Evolutionary conservation across 2,888 invertebrate species (phyloP), one percentile per base, ranked within the genome.

Genomic region (Lepidonotus clava): DNA sequence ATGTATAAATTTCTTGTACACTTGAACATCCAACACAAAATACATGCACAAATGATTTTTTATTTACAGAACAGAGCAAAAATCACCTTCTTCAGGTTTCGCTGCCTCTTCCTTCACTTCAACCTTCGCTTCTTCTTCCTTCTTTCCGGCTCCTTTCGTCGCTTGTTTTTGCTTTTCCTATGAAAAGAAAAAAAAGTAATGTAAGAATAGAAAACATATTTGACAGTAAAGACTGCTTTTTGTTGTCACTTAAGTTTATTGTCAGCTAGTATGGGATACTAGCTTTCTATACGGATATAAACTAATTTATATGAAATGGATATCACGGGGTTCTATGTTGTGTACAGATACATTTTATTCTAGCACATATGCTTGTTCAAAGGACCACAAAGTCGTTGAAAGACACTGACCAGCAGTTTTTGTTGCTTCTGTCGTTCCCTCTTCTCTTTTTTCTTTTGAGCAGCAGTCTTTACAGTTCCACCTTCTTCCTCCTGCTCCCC

Each of bases 341-440:
- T n/a, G n/a, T n/a, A n/a, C 28, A 24, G 8, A 66, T 66, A 66
- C 24, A 66, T 21, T n/a, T 8, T 18, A 51, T 14, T 18, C 53
- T 18, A 51, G 14, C 14, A 18, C 14, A 14, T 18, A 51, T 51
- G 53, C 21, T 21, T 18, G 21, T 21, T 51, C 21, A 51, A 51
- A 51, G 53, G 14, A 51, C 21, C 53, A 51, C n/a, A n/a, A n/a
- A n/a, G n/a, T n/a, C n/a, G n/a, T n/a, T n/a, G n/a, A n/a, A n/a
- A n/a, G 18, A 51, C 11, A 18, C 87, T 87, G 86, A 92, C 92
- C 90, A 89, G 88, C 76, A 88, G 85, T 86, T 98, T 97, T 92
- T 97, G 97, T 91, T 97, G 96, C 93, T 98, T 98, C 93, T 97
- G 98, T 92, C 96, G 96, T 90, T 97, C 98, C 92, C 97, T 98